Conservation (phyloP, 2,797 vertebrate species). For the Brachyalestes nurse region DNA sequence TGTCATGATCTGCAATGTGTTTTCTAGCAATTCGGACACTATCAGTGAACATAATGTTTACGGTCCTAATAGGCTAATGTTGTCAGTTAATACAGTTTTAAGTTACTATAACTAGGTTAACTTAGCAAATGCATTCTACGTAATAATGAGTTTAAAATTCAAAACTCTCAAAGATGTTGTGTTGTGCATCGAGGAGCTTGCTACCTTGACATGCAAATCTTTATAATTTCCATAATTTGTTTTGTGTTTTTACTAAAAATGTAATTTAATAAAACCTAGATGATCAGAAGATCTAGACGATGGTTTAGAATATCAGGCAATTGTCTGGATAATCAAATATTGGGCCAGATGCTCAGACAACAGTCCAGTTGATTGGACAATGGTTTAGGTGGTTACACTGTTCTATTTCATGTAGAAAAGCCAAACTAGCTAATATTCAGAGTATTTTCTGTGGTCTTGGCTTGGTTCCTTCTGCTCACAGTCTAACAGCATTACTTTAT, state of each 20-base stretch:
- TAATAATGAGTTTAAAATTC: not conserved
- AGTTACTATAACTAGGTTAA: no score
- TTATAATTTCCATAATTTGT: no score
- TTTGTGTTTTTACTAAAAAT: no score
- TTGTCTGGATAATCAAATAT: not conserved
- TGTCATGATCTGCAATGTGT: no score
- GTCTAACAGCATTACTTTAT: conserved; percentile 22
- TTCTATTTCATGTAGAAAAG: not conserved
- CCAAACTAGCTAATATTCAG: conserved; percentile 5
- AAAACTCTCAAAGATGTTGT: no score
- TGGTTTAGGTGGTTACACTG: not conserved
- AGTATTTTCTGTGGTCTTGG: conserved; percentile 62
- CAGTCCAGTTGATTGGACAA: not conserved
- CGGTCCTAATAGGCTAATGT: no score
- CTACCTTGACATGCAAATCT: not conserved
- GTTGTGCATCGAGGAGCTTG: no score
- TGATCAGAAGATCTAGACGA: not conserved
- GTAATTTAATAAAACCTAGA: not conserved
- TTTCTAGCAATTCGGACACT: no score
- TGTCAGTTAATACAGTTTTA: no score
- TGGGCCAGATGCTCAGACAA: not conserved
- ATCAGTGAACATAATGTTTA: no score
- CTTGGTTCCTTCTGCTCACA: conserved; percentile 12
- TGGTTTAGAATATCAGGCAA: not conserved
- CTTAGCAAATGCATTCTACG: no score